Percentiles rank a stretch among this genome's conserved stretches.
Conservation (phyloP, 2,113 vertebrate genomes). For the Mastomys coucha region DNA sequence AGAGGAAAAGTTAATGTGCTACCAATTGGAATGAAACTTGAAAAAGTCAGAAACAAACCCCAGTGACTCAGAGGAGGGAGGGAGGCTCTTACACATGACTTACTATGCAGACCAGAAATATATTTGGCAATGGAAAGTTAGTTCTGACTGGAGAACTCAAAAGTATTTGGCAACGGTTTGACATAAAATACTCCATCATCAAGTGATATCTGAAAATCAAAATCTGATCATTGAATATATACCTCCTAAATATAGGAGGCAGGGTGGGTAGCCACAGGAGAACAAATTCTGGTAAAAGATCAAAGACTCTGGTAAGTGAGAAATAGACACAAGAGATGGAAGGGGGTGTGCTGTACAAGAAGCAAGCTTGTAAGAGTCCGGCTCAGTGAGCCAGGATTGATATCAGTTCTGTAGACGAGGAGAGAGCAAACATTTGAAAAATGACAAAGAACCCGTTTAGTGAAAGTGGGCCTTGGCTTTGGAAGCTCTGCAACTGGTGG, state of each 20-base stretch:
- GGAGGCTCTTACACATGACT: not conserved
- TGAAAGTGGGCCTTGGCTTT: fast-evolving
- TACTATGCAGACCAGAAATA: not conserved
- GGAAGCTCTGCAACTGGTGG: too few species aligned
- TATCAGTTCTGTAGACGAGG: fast-evolving
- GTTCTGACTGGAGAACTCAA: not conserved
- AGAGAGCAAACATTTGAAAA: not conserved
- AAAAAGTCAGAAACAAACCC: not conserved
- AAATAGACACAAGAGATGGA: fast-evolving
- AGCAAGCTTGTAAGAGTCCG: fast-evolving
- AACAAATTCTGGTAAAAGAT: not conserved
- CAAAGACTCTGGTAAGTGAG: too few species aligned
- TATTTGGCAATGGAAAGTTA: not conserved
- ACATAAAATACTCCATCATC: not conserved
- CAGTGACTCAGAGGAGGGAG: not conserved
- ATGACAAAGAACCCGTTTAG: fast-evolving
- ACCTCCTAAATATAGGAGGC: not conserved
- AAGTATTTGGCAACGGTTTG: not conserved
- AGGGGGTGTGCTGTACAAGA: fast-evolving
- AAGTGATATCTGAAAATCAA: not conserved
- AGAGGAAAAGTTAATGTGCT: not conserved
- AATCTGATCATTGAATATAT: not conserved
- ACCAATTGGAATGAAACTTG: not conserved
- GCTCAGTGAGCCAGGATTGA: fast-evolving
- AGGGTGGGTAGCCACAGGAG: not conserved